phyloP scores from a whole-genome alignment of 2,888 invertebrate species.

The Galerucella pusilla region DNA sequence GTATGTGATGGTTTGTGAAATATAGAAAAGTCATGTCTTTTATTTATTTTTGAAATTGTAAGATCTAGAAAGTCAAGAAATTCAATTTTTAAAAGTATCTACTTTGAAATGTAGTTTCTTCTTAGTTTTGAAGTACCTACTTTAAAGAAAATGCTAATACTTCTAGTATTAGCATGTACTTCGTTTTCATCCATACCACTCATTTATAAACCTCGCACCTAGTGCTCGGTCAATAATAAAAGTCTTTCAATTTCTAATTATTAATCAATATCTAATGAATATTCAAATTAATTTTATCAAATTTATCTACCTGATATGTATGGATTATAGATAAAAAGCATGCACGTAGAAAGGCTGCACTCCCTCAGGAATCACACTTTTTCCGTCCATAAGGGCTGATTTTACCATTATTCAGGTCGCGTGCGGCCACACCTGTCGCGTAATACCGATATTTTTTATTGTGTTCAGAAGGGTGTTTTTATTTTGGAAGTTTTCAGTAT shows the following conservation, averaged over 20 bases:
- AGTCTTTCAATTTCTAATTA: background rate
- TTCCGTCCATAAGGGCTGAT: constrained; percentile 41
- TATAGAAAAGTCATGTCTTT: no score
- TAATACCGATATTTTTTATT: constrained; percentile 44
- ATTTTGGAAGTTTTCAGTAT: constrained; percentile 31
- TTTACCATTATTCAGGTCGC: constrained; percentile 39
- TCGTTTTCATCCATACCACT: no score
- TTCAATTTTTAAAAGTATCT: no score
- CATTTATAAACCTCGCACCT: no score
- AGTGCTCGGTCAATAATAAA: no score
- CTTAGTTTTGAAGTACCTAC: no score
- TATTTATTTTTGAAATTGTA: no score
- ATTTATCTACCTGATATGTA: constrained; percentile 7
- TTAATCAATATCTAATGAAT: constrained; percentile 16
- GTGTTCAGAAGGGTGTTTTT: constrained; percentile 40
- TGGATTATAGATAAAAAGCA: constrained; percentile 30
- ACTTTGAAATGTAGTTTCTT: no score
- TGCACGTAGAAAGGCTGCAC: constrained; percentile 14
- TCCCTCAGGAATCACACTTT: constrained; percentile 39
- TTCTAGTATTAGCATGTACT: no score
- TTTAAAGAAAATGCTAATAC: no score
- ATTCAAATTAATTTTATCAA: constrained; percentile 17
- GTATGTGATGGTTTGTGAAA: no score
- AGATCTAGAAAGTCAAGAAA: no score
- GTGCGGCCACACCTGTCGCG: constrained; percentile 48